phyloP scores from a whole-genome alignment of 1,140 invertebrate genomes.

The Drosophila persimilis region DNA sequence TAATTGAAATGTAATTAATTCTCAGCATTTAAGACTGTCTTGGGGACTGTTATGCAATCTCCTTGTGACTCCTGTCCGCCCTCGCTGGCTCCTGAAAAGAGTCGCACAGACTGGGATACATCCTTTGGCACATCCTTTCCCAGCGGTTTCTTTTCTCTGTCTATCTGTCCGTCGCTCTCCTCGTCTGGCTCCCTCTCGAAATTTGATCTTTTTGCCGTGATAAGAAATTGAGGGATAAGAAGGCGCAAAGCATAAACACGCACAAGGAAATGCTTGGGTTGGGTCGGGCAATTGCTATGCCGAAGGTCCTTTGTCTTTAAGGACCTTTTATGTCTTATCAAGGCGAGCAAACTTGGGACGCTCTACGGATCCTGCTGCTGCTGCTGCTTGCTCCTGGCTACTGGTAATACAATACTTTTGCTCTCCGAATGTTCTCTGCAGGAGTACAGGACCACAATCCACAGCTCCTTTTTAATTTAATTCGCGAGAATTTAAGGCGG shows the following conservation, averaged over 20 bases:
- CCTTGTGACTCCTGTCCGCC: constrained; percentile 30
- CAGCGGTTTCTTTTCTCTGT: constrained; percentile 32
- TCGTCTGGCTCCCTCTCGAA: constrained; percentile 36
- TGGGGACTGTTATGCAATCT: not conserved
- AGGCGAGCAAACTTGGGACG: constrained; percentile 48
- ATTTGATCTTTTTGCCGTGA: constrained; percentile 66
- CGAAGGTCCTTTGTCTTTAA: constrained; percentile 50
- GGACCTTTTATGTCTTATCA: constrained; percentile 68
- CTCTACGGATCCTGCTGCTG: constrained; percentile 14
- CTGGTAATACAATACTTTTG: constrained; percentile 69
- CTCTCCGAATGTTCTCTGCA: constrained; percentile 1
- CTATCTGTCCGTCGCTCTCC: not conserved
- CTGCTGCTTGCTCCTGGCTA: constrained; percentile 4
- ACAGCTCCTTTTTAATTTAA: constrained; percentile 68
- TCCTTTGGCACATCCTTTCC: constrained; percentile 44
- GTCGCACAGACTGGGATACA: not conserved
- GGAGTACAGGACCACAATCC: not conserved
- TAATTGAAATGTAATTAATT: too few relatives aligned
- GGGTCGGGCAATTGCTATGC: constrained; percentile 19
- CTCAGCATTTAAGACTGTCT: too few relatives aligned
- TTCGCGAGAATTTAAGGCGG: constrained; percentile 75
- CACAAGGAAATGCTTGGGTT: constrained; percentile 46
- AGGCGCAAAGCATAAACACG: constrained; percentile 30
- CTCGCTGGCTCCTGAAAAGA: not conserved
- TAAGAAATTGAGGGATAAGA: constrained; percentile 43